A percentile compares a stretch with the other conserved stretches of the same genome.
Conservation (phyloP, 2,797 vertebrate genomes). For the Phalloptychus januarius region DNA sequence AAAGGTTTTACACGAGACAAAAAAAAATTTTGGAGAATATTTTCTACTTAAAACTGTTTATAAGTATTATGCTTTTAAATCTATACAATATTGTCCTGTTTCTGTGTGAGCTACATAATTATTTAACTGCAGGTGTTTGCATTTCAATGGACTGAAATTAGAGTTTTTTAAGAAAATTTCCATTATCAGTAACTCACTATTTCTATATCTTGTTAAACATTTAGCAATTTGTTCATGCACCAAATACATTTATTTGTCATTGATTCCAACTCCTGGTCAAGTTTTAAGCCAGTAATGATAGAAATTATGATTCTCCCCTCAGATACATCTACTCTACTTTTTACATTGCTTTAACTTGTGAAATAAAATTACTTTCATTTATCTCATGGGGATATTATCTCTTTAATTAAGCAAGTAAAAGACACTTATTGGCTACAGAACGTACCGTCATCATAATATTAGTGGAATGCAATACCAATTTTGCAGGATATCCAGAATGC, state of each 20-base stretch:
- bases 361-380: background rate
- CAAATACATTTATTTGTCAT: background rate
- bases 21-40: too few species aligned
- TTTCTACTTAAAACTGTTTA: too few species aligned
- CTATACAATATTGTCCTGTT: background rate
- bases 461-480: background rate
- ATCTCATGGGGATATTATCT: background rate
- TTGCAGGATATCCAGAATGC: background rate
- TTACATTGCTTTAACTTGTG: background rate
- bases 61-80: constrained; percentile 3
- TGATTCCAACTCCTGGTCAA: background rate
- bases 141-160: constrained; percentile 55
- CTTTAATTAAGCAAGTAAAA: background rate
- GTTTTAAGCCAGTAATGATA: background rate
- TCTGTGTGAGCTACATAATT: constrained; percentile 20
- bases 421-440: background rate
- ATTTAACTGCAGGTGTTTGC: constrained; percentile 17
- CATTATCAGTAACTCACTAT: constrained; percentile 29
- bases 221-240: background rate
- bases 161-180: constrained; percentile 36
- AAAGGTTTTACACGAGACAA: background rate
- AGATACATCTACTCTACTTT: background rate
- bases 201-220: background rate
- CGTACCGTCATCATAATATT: background rate
- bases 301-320: background rate